These are phyloP conservation scores for Labroides dimidiatus DNA, from an alignment of 2,797 vertebrate genomes.

Conservation along the genomic window DNA sequence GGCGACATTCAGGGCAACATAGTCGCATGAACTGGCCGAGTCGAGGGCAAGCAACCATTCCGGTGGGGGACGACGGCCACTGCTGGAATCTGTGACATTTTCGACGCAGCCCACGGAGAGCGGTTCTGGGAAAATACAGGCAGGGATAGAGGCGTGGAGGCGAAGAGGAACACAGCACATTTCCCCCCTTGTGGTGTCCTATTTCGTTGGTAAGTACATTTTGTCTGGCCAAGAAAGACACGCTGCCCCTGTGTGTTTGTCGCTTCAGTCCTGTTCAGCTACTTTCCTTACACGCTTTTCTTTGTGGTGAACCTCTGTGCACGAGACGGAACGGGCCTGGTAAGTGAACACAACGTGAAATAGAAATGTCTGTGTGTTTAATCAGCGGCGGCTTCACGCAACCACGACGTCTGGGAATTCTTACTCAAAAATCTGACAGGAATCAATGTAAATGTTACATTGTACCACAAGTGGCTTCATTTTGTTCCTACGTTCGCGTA, in stretches of 20 bases:
- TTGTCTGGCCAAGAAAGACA: conserved; percentile 24
- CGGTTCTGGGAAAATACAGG: conserved; percentile 53
- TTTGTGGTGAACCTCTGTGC: conserved; percentile 39
- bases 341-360: conserved; percentile 41
- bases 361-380: conserved; percentile 14
- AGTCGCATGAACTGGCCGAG: conserved; percentile 54
- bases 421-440: neutral
- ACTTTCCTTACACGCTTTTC: conserved; percentile 37
- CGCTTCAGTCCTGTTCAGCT: neutral
- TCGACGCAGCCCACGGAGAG: conserved; percentile 60
- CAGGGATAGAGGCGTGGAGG: conserved; percentile 63
- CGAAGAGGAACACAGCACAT: conserved; percentile 45
- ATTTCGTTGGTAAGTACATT: conserved; percentile 76
- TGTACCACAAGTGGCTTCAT: neutral
- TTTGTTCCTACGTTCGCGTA: neutral
- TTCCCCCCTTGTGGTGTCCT: conserved; percentile 57
- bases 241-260: conserved; percentile 8
- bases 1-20: conserved; percentile 64
- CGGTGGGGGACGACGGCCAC: conserved; percentile 36
- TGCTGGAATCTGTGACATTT: conserved; percentile 72
- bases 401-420: neutral
- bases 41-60: conserved; percentile 32
- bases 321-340: conserved; percentile 58
- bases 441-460: neutral
- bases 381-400: conserved; percentile 5